phyloP scores from a whole-genome alignment of 2,113 vertebrate species.

The Macaca fascicularis region T2T-MFA8v1.1 NC_088377.1:81628001-81628500 shows the following conservation, averaged over 20 bases:
- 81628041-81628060: neutral
- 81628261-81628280: neutral
- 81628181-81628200: neutral
- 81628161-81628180: neutral
- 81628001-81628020: neutral
- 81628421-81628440: neutral
- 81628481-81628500: no score
- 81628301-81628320: neutral
- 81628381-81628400: neutral
- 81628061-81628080: neutral
- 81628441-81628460: neutral
- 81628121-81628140: neutral
- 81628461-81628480: neutral
- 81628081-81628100: neutral
- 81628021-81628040: neutral
- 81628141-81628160: neutral
- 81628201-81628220: neutral
- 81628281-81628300: neutral
- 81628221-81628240: neutral
- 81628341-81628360: neutral
- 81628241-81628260: neutral
- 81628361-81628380: neutral
- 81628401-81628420: neutral
- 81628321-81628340: neutral
- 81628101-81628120: neutral